Evolutionary conservation across 2,797 vertebrate genomes (phyloP).

Genomic region (Mormyrops boulengeri): DNA sequence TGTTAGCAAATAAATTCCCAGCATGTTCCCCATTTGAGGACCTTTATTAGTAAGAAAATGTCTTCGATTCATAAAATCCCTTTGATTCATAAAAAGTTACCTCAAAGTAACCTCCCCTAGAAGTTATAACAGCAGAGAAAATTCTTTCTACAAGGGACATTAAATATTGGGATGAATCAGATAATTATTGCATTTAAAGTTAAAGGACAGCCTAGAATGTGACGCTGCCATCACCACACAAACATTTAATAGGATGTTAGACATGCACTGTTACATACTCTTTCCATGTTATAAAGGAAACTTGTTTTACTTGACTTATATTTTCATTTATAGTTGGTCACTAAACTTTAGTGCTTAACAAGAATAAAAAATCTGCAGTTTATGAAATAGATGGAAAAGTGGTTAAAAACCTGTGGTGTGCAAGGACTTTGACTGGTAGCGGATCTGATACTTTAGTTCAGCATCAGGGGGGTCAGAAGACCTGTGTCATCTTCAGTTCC

Average conservation of each 20-base stretch:
- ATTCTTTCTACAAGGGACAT: not conserved
- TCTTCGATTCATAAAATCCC: not conserved
- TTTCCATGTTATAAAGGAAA: not conserved
- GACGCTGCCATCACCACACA: not conserved
- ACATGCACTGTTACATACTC: not conserved
- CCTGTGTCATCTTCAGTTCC: not conserved
- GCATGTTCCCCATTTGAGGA: not conserved
- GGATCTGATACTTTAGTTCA: not conserved
- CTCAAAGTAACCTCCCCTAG: not conserved
- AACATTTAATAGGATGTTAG: not conserved
- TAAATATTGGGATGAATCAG: not conserved
- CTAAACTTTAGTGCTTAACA: not conserved
- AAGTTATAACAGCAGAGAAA: not conserved
- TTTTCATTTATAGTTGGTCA: not conserved
- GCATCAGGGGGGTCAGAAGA: not conserved
- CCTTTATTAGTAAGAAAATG: not conserved
- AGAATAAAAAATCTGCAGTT: not conserved
- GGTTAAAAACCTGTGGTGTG: not conserved
- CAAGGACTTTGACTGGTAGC: not conserved
- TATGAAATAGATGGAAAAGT: not conserved
- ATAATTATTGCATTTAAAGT: not conserved
- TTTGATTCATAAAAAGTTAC: not conserved
- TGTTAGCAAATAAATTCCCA: not conserved
- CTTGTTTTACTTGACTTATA: not conserved
- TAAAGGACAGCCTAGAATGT: not conserved